A percentile compares a stretch with the other conserved stretches of the same genome.
Evolutionary conservation across 1,140 invertebrate species (phyloP).

Genomic region (Mamestra configurata): DNA sequence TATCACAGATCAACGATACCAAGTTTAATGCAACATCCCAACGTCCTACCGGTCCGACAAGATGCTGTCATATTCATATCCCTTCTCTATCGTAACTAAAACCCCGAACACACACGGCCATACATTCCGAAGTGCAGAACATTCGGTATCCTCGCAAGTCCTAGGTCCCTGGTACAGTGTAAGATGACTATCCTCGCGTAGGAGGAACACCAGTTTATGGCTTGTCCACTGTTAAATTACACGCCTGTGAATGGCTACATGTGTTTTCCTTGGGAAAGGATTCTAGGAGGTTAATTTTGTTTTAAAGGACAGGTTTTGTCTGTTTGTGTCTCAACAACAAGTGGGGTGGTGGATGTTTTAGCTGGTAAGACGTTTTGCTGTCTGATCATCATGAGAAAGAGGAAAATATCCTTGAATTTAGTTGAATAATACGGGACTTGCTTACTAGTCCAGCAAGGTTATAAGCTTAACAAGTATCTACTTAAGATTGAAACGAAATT

Average conservation of each 20-base stretch:
- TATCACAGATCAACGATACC: not conserved
- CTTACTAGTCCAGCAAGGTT: too few relatives aligned
- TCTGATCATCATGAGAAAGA: too few relatives aligned
- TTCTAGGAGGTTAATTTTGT: not conserved
- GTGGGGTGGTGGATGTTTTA: not conserved
- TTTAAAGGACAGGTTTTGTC: not conserved
- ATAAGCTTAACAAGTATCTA: too few relatives aligned
- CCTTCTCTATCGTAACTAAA: not conserved
- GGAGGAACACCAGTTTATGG: constrained; percentile 25
- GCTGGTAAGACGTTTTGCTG: not conserved
- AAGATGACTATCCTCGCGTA: constrained; percentile 21
- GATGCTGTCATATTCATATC: not conserved
- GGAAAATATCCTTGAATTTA: too few relatives aligned
- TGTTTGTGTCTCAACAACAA: not conserved
- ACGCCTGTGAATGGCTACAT: not conserved
- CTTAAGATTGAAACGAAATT: too few relatives aligned
- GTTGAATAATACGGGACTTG: too few relatives aligned
- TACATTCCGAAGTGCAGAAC: not conserved
- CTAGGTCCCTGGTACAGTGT: not conserved
- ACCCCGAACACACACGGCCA: not conserved
- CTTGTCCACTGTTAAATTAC: constrained; percentile 26
- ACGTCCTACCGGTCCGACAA: not conserved
- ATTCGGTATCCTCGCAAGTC: not conserved
- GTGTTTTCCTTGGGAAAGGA: constrained; percentile 8
- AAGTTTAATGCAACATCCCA: not conserved